phyloP scores from a whole-genome alignment of 2,113 vertebrate species.

The Labeo catla region DNA sequence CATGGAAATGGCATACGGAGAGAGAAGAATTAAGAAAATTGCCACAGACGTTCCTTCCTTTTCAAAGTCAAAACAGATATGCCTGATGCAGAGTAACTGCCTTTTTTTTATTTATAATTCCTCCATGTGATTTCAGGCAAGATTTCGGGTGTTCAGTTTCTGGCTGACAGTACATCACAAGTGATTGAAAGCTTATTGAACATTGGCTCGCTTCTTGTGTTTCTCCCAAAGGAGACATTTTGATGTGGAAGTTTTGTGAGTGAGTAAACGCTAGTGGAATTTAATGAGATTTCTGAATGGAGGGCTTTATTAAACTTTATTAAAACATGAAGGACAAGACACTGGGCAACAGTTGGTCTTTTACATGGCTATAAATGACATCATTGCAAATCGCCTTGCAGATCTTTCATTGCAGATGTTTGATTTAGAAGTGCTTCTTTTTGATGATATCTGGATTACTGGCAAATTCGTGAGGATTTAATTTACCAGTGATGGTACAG shows the following conservation, averaged over 20 bases:
- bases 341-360: not conserved
- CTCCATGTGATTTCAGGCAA: constrained; percentile 11
- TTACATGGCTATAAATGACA: not conserved
- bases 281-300: constrained; percentile 44
- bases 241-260: constrained; percentile 25
- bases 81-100: not conserved
- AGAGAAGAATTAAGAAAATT: constrained; percentile 51
- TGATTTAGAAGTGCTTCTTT: not conserved
- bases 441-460: constrained; percentile 7
- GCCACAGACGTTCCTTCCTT: not conserved
- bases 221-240: constrained; percentile 25
- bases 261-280: constrained; percentile 1
- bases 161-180: constrained; percentile 17
- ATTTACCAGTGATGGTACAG: not conserved
- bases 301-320: constrained; percentile 34
- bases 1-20: constrained; percentile 36
- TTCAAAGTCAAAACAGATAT: constrained; percentile 41
- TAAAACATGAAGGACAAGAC: constrained; percentile 25
- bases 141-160: constrained; percentile 15
- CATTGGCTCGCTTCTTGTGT: not conserved
- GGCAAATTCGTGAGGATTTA: not conserved
- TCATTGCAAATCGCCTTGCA: not conserved
- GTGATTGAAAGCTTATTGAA: constrained; percentile 28
- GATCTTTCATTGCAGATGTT: constrained; percentile 15
- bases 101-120: constrained; percentile 9